Evolutionary conservation across 2,113 vertebrate species (phyloP).

Genomic region (Prochilodus magdalenae): DNA sequence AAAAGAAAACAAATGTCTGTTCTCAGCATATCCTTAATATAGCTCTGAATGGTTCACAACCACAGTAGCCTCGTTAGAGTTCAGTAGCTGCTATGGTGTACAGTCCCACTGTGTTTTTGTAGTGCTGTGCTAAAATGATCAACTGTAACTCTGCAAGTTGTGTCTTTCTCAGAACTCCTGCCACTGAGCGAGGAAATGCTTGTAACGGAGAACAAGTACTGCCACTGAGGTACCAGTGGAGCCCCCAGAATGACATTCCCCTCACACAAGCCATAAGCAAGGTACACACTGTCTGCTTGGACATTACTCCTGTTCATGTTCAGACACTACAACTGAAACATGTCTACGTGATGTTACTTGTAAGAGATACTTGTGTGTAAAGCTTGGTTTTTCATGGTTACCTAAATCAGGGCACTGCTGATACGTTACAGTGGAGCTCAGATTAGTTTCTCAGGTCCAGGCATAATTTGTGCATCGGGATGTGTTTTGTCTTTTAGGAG

Average conservation of each 20-base stretch:
- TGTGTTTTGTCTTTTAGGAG: not conserved
- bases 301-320: not conserved
- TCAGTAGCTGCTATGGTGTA: too few relatives aligned
- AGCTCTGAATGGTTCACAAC: not conserved
- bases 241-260: conserved; percentile 63
- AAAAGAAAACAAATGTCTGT: not conserved
- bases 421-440: not conserved
- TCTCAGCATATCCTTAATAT: not conserved
- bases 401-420: not conserved
- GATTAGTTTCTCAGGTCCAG: not conserved
- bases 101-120: not conserved
- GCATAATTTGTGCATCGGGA: not conserved
- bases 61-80: too few relatives aligned
- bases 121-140: not conserved
- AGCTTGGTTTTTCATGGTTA: not conserved
- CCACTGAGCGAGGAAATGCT: conserved; percentile 65
- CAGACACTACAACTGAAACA: not conserved
- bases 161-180: conserved; percentile 65
- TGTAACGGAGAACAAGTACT: conserved; percentile 75
- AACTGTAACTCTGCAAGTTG: not conserved
- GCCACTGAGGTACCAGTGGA: conserved; percentile 76
- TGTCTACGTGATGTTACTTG: too few relatives aligned
- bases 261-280: conserved; percentile 68
- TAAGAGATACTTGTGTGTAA: not conserved
- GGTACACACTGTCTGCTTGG: conserved; percentile 61